Evolutionary conservation across 2,113 vertebrate genomes (phyloP).

Genomic region (Euleptes europaea): DNA sequence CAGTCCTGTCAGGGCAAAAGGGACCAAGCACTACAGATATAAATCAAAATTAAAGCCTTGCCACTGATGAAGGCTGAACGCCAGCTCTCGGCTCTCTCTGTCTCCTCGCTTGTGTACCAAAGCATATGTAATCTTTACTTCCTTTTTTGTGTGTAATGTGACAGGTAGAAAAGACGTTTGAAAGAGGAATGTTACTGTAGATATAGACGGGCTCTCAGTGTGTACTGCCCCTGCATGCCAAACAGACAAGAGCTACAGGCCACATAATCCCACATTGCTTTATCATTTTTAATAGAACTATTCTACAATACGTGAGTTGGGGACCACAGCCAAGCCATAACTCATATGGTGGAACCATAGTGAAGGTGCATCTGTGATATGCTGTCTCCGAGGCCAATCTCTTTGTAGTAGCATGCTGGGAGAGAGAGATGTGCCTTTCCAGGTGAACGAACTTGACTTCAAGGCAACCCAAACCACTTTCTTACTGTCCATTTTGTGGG

Average conservation of each 20-base stretch:
- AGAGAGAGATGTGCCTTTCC: neutral
- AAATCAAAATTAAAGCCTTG: constrained; percentile 3
- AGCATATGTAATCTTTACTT: neutral
- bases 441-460: neutral
- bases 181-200: neutral
- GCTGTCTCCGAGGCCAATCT: neutral
- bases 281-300: neutral
- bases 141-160: neutral
- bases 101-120: neutral
- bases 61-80: neutral
- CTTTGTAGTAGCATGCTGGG: neutral
- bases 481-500: too few relatives aligned
- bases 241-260: neutral
- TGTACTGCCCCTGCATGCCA: neutral
- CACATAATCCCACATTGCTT: neutral
- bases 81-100: neutral
- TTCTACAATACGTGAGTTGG: neutral
- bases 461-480: too few relatives aligned
- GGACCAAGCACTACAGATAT: constrained; percentile 3
- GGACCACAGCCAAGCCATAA: neutral
- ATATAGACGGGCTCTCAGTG: neutral
- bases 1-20: constrained; percentile 9
- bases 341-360: neutral
- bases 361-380: neutral
- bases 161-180: neutral